A percentile compares a stretch with the other conserved stretches of the same genome.
phyloP scores from a whole-genome alignment of 1,140 invertebrate species.

The Euwallacea similis region DNA sequence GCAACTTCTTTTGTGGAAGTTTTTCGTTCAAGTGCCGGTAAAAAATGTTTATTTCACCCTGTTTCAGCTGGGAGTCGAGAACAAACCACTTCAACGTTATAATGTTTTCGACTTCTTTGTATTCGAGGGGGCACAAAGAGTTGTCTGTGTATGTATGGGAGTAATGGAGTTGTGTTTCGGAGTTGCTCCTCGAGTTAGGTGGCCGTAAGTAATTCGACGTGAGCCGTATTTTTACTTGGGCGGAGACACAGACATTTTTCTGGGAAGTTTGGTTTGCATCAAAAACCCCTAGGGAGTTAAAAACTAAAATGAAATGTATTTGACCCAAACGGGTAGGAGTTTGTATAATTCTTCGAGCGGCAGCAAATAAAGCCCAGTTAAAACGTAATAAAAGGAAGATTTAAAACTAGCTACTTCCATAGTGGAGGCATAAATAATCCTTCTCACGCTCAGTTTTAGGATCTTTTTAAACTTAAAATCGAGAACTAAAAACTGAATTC shows the following conservation, averaged over 20 bases:
- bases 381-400: conserved; percentile 8
- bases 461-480: no score
- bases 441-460: not conserved
- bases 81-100: conserved; percentile 34
- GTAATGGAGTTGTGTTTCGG: conserved; percentile 28
- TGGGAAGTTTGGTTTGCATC: not conserved
- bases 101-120: conserved; percentile 31
- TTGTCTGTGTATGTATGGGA: conserved; percentile 13
- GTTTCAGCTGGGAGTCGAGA: conserved; percentile 22
- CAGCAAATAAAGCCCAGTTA: conserved; percentile 9
- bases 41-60: conserved; percentile 33
- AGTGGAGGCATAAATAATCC: conserved; percentile 15
- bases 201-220: conserved; percentile 29
- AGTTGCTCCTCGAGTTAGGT: conserved; percentile 27
- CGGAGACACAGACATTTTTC: conserved; percentile 2
- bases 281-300: not conserved
- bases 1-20: conserved; percentile 18
- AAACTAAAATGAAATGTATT: conserved; percentile 11
- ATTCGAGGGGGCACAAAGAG: conserved; percentile 28
- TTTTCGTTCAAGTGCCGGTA: conserved; percentile 12
- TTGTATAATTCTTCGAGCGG: conserved; percentile 15
- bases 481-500: no score
- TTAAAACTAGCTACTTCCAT: conserved; percentile 15
- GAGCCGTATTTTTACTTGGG: conserved; percentile 23
- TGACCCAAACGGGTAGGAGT: conserved; percentile 3